These are phyloP conservation scores for Drosophila lowei DNA, from an alignment of 1,140 invertebrate species.

Conservation along the genomic window DNA sequence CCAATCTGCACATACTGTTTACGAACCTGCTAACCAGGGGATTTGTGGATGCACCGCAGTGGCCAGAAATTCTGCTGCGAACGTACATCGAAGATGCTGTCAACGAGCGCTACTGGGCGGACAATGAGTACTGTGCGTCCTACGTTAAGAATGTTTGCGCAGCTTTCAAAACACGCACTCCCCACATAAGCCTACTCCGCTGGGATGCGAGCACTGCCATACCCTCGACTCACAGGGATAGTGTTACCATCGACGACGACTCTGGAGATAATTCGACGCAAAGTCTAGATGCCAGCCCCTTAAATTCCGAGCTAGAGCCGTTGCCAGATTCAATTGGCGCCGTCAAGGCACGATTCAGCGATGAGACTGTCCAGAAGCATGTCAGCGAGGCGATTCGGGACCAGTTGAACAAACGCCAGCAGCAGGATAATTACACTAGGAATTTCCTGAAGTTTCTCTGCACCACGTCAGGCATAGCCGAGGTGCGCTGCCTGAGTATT, in stretches of 20 bases:
- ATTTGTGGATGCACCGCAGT: constrained; percentile 89
- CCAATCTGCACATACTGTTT: constrained; percentile 91
- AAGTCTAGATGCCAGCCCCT: constrained; percentile 61
- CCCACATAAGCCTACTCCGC: constrained; percentile 86
- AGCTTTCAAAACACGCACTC: constrained; percentile 93
- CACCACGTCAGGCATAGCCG: constrained; percentile 92
- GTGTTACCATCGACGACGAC: constrained; percentile 84
- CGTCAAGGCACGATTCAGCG: constrained; percentile 85
- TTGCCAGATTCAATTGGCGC: constrained; percentile 50
- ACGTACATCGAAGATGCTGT: constrained; percentile 97
- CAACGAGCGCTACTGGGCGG: constrained; percentile 96
- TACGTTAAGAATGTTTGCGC: constrained; percentile 96
- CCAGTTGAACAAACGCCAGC: constrained; percentile 92
- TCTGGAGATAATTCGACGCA: constrained; percentile 84
- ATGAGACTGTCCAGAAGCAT: constrained; percentile 90
- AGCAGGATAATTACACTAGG: constrained; percentile 92
- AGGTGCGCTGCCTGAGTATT: constrained; percentile 91
- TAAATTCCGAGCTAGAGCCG: constrained; percentile 58
- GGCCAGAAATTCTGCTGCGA: constrained; percentile 91
- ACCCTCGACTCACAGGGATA: constrained; percentile 80
- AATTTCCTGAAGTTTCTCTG: constrained; percentile 94
- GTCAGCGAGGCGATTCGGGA: constrained; percentile 95
- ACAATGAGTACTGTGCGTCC: constrained; percentile 94
- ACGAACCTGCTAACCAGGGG: constrained; percentile 93
- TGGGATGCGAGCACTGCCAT: constrained; percentile 84